Base-by-base conservation (phyloP, 2,797 vertebrate species). In the Gouania willdenowi region DNA sequence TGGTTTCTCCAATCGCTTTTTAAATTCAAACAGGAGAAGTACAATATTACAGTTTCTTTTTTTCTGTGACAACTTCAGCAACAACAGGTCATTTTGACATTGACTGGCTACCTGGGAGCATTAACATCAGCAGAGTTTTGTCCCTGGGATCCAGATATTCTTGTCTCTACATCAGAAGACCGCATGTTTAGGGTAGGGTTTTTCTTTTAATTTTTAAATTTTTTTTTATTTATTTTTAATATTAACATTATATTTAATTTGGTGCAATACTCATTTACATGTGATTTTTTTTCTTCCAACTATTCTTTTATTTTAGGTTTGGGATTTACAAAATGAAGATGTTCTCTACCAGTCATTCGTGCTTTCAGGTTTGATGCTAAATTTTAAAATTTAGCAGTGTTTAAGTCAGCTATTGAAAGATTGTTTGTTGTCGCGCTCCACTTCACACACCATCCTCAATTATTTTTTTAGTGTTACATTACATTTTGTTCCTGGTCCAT, bases 161-260 rank as follows among this genome's bases (percentile, higher is more conserved):
- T 97, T 7, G 26, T 94, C 67, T 93, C 92, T 0, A 84, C 87
- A 22, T 96, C 94, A 50, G 90, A 95, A 69, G 94, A 97, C 66
- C 87, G 92, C 44, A 92, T 90, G 25, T 96, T 95, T 77, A 93
- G 91, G 91, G 93, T 90, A 66, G n/a, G n/a, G n/a, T n/a, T n/a
- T n/a, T 2, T 40, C 1, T 26, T 3, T 31, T 28, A 33, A 16
- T 13, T 43, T 17, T 25, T 1, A 11, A 11, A 10, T 5, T 39
- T 26, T 26, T 36, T 2, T 8, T 41, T 41, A 11, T 14, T 4
- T 42, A 7, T 37, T 0, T 1, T 17, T 18, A 4, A 22, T 35
- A 6, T 10, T 3, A n/a, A n/a, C 8, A 20, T 14, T 14, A 13
- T n/a, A 9, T 35, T 33, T 7, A 8, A n/a, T 36, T 5, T 12